A percentile compares a stretch with the other conserved stretches of the same genome.
phyloP scores from a whole-genome alignment of 2,888 invertebrate genomes.

The Cancer borealis region DNA sequence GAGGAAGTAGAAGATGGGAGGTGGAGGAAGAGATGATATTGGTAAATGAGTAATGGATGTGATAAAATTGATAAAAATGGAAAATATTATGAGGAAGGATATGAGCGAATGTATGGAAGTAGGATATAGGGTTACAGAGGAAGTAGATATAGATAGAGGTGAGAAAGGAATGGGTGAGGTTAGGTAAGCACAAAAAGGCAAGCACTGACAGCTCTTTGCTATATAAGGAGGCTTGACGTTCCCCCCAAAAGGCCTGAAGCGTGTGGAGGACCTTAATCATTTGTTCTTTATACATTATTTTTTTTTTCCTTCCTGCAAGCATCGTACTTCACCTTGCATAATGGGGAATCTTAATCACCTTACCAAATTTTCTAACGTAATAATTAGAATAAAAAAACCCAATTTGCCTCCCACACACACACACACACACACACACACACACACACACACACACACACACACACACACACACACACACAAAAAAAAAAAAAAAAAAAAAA shows the following conservation, averaged over 20 bases:
- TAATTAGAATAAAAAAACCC: background rate
- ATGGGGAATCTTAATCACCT: slow-evolving; percentile 37
- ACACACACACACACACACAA: too few species aligned
- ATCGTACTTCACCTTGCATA: slow-evolving; percentile 11
- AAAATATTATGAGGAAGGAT: too few species aligned
- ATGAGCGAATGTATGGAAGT: too few species aligned
- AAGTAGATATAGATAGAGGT: background rate
- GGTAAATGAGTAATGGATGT: too few species aligned
- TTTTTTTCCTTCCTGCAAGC: background rate
- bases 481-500: background rate
- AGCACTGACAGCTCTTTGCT: background rate
- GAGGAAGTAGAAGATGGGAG: too few species aligned
- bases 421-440: too few species aligned
- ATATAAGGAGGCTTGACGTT: background rate
- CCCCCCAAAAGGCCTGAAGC: background rate
- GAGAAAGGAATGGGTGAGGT: background rate
- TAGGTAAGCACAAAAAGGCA: background rate
- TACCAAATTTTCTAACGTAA: slow-evolving; percentile 21
- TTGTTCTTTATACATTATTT: background rate
- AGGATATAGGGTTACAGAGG: background rate
- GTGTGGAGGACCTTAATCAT: background rate
- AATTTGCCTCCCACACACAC: background rate
- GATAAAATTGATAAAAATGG: too few species aligned
- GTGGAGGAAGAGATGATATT: too few species aligned
- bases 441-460: too few species aligned